Conservation (phyloP, 2,888 invertebrate species). For the Acrobeloides nanus region DNA sequence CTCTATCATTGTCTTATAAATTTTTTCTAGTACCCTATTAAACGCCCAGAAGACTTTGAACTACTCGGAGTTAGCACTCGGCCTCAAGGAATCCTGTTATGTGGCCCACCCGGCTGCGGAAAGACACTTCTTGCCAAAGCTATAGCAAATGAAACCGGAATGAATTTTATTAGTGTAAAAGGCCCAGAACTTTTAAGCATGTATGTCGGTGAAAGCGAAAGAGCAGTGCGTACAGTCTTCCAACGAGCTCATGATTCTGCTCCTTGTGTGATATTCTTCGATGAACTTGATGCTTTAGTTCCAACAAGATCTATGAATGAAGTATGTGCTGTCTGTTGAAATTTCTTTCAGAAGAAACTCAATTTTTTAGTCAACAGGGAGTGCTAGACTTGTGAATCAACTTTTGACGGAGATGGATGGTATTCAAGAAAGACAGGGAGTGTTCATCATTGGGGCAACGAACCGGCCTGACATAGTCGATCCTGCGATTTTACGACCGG, state of each 20-base stretch:
- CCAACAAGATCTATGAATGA: slow-evolving; percentile 71
- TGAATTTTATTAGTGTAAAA: slow-evolving; percentile 96
- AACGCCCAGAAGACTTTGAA: slow-evolving; percentile 72
- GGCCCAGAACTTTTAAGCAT: slow-evolving; percentile 95
- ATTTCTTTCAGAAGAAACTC: not conserved
- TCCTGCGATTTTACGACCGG: slow-evolving; percentile 82
- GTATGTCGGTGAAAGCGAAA: slow-evolving; percentile 98
- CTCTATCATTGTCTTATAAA: not conserved
- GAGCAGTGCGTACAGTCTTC: slow-evolving; percentile 90
- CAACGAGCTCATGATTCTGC: slow-evolving; percentile 85
- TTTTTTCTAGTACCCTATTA: slow-evolving; percentile 70
- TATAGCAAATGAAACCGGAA: slow-evolving; percentile 93
- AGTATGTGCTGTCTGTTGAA: slow-evolving; percentile 5
- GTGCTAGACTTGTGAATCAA: slow-evolving; percentile 72
- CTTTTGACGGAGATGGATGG: slow-evolving; percentile 98
- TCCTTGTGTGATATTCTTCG: slow-evolving; percentile 97
- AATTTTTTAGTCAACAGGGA: slow-evolving; percentile 7
- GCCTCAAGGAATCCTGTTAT: slow-evolving; percentile 78
- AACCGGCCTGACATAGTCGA: slow-evolving; percentile 92
- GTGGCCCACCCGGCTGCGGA: slow-evolving; percentile 81
- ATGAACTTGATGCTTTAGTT: slow-evolving; percentile 91
- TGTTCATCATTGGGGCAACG: slow-evolving; percentile 89
- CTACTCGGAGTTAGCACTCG: slow-evolving; percentile 68
- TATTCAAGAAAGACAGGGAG: slow-evolving; percentile 78
- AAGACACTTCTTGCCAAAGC: slow-evolving; percentile 96